These are phyloP conservation scores for Hepsetus odoe DNA, from an alignment of 2,113 vertebrate genomes.

Conservation along the genomic window DNA sequence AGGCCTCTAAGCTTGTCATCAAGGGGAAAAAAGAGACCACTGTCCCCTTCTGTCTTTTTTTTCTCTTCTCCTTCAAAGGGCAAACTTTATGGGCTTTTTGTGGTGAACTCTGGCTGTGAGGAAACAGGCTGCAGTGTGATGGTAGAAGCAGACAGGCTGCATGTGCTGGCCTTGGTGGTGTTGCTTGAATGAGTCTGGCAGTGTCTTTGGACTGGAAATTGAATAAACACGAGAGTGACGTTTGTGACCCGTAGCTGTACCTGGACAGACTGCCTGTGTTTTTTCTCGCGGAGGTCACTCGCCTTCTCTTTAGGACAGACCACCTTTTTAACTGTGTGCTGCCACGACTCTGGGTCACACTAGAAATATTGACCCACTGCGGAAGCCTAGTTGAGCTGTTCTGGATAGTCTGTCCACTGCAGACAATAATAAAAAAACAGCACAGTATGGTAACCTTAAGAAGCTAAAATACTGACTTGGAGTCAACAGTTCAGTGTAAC, in stretches of 20 bases:
- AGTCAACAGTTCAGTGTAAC: too few relatives aligned
- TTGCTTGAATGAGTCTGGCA: background rate
- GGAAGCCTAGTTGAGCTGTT: conserved; percentile 25
- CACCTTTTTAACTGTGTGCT: background rate
- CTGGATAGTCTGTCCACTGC: background rate
- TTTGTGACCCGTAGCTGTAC: conserved; percentile 4
- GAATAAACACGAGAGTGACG: background rate
- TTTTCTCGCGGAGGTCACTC: background rate
- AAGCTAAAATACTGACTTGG: too few relatives aligned
- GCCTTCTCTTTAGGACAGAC: background rate
- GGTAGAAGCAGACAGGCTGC: conserved; percentile 10
- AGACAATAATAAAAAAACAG: too few relatives aligned
- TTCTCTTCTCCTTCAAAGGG: background rate
- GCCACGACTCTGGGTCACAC: background rate
- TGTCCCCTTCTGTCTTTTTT: conserved; percentile 17
- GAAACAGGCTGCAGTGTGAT: conserved; percentile 10
- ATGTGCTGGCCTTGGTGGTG: conserved; percentile 22
- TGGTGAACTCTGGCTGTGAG: conserved; percentile 10
- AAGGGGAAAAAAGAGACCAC: conserved; percentile 45
- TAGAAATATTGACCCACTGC: background rate
- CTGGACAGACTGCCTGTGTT: conserved; percentile 12
- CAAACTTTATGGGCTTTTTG: conserved; percentile 27
- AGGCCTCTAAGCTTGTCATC: conserved; percentile 36
- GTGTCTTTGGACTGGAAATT: background rate
- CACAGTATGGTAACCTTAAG: too few relatives aligned